Evolutionary conservation across 2,888 invertebrate genomes (phyloP).

Genomic region (Orthosia gothica): DNA sequence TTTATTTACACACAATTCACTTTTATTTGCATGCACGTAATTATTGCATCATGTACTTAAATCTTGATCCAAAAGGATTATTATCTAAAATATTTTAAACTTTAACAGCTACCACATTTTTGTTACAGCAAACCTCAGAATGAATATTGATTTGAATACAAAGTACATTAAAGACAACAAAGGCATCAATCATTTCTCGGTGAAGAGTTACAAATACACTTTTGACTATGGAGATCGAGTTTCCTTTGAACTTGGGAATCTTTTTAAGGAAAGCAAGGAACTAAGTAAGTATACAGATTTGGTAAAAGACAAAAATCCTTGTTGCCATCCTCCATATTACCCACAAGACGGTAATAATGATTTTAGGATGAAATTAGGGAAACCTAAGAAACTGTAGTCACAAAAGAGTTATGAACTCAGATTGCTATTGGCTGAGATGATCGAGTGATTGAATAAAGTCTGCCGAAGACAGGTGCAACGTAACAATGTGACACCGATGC

Average conservation of each 20-base stretch:
- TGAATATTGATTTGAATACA: conserved; percentile 83
- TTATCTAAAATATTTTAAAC: neutral
- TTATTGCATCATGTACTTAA: neutral
- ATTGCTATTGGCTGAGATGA: neutral
- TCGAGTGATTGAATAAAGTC: neutral
- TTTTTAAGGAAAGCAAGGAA: conserved; percentile 87
- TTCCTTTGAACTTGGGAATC: conserved; percentile 82
- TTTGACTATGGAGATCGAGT: conserved; percentile 87
- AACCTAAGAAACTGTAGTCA: neutral
- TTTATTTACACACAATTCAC: neutral
- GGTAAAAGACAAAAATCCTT: neutral
- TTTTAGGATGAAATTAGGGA: too few relatives aligned
- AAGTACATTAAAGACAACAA: conserved; percentile 82
- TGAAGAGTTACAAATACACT: conserved; percentile 85
- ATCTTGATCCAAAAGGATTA: neutral
- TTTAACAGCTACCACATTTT: conserved; percentile 17
- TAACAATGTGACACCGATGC: too few relatives aligned
- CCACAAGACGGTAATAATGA: too few relatives aligned
- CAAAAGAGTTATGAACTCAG: neutral
- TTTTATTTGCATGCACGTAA: neutral
- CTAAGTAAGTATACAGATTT: conserved; percentile 82
- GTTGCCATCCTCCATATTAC: neutral
- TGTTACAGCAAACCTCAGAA: conserved; percentile 83
- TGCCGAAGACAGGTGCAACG: too few relatives aligned
- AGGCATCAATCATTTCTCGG: conserved; percentile 79